These are phyloP conservation scores for Hystrix cristata DNA, from an alignment of 2,113 vertebrate genomes.

Conservation along the genomic window DNA sequence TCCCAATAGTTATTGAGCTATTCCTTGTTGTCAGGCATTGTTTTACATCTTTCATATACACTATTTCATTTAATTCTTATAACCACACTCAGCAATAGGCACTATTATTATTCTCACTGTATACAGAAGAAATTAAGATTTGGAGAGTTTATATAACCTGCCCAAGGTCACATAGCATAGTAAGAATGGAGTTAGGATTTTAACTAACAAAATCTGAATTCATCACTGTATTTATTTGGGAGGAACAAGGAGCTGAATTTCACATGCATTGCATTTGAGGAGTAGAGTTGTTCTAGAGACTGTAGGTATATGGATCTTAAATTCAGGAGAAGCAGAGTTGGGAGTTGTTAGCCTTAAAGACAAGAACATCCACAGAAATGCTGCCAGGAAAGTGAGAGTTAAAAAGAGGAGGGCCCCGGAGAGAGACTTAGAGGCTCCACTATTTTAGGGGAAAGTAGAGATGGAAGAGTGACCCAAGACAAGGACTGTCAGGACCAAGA, in stretches of 20 bases:
- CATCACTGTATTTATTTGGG: background rate
- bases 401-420: background rate
- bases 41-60: background rate
- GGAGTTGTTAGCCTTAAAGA: background rate
- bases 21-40: background rate
- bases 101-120: background rate
- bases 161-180: background rate
- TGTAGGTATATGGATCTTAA: background rate
- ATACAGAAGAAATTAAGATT: background rate
- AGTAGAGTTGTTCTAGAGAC: constrained; percentile 1
- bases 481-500: background rate
- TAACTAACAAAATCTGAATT: constrained; percentile 13
- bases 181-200: background rate
- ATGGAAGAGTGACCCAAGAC: background rate
- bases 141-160: background rate
- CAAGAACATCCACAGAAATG: constrained; percentile 15
- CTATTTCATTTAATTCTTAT: background rate
- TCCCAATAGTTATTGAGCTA: background rate
- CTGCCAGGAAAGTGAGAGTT: background rate
- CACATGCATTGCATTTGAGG: background rate
- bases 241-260: background rate
- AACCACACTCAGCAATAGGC: background rate
- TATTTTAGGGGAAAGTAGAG: background rate
- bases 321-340: background rate
- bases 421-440: background rate